phyloP scores from a whole-genome alignment of 2,113 vertebrate species.

The Elephas maximus region DNA sequence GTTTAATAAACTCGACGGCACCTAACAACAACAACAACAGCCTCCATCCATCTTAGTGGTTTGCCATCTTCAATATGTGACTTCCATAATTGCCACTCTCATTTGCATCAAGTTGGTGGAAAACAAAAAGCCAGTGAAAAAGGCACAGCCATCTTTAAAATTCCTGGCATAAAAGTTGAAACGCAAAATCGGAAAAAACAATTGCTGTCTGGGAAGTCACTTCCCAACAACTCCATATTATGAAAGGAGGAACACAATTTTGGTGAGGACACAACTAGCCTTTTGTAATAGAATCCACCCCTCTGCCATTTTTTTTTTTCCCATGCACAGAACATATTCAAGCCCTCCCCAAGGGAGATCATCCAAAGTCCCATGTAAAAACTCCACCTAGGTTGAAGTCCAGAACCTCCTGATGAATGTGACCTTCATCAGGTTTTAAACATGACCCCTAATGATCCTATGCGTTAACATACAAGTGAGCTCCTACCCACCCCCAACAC shows the following conservation, averaged over 20 bases:
- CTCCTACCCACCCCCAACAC: not conserved
- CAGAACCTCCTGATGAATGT: not conserved
- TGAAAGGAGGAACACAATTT: not conserved
- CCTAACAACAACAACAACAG: not conserved
- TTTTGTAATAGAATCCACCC: not conserved
- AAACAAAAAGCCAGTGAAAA: not conserved
- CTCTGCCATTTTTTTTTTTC: not conserved
- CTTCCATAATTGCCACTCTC: not conserved
- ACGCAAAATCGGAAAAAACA: not conserved
- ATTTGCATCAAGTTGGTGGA: not conserved
- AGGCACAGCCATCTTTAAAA: not conserved
- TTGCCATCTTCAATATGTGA: not conserved
- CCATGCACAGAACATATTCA: not conserved
- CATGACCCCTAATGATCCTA: not conserved
- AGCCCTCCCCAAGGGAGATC: not conserved
- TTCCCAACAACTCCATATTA: not conserved
- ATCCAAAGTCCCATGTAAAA: not conserved
- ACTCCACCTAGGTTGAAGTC: not conserved
- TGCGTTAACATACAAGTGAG: not conserved
- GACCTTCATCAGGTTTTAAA: not conserved
- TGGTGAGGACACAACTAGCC: rapidly evolving
- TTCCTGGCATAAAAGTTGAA: not conserved
- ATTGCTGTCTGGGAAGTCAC: not conserved
- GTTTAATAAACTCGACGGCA: not conserved
- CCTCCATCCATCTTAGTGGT: not conserved